phyloP scores from a whole-genome alignment of 2,113 vertebrate species.

The Panurus biarmicus region DNA sequence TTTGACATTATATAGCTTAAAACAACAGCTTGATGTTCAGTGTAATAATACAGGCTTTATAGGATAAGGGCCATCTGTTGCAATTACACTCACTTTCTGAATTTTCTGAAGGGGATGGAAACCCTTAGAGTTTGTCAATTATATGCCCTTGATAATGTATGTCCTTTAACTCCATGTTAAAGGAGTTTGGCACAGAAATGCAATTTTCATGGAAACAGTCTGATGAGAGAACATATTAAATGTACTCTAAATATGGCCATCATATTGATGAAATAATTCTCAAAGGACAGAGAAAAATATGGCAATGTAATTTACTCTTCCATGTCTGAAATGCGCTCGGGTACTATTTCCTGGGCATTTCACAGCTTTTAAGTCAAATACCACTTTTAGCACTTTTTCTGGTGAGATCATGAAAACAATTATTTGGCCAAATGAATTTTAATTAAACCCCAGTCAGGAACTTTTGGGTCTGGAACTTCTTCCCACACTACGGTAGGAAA shows the following conservation, averaged over 20 bases:
- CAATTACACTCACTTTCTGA: not conserved
- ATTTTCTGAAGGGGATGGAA: slow-evolving; percentile 10
- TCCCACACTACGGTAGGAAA: not conserved
- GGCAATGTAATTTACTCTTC: not conserved
- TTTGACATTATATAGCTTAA: not conserved
- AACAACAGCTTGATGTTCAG: not conserved
- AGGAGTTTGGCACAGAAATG: slow-evolving; percentile 1
- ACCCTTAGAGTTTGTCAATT: not conserved
- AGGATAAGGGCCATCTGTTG: not conserved
- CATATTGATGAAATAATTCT: not conserved
- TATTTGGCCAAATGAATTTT: not conserved
- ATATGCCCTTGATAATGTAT: not conserved
- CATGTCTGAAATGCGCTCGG: not conserved
- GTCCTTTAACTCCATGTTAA: no score
- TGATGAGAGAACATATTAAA: slow-evolving; percentile 7
- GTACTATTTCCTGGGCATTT: not conserved
- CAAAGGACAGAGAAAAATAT: not conserved
- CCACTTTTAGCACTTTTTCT: not conserved
- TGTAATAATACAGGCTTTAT: not conserved
- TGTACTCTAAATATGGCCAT: not conserved
- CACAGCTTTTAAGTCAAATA: not conserved
- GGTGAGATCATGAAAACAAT: not conserved
- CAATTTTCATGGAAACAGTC: not conserved
- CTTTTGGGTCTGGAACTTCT: slow-evolving; percentile 9
- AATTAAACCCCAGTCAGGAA: slow-evolving; percentile 8